Conservation (phyloP, 2,888 invertebrate species). For the Pomacea canaliculata region DNA sequence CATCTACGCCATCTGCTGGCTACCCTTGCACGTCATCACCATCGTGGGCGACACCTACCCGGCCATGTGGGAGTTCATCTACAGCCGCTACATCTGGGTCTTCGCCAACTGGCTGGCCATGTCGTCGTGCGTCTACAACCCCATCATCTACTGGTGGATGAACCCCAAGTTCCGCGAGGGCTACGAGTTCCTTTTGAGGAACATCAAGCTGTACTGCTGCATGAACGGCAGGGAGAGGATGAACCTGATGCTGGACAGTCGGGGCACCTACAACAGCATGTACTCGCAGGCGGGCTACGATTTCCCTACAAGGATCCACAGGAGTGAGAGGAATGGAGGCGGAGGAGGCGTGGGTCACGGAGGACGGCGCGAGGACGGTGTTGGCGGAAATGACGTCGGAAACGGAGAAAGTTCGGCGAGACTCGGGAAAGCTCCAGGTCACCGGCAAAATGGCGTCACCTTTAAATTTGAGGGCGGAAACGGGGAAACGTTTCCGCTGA, state of each 20-base stretch:
- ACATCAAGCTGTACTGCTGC: constrained; percentile 17
- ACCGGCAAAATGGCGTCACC: constrained; percentile 1
- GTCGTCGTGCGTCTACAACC: constrained; percentile 97
- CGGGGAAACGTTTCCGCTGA: constrained; percentile 12
- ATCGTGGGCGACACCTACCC: constrained; percentile 74
- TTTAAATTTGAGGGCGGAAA: neutral
- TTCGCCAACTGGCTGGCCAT: constrained; percentile 84
- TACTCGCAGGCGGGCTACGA: constrained; percentile 6
- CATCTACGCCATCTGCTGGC: constrained; percentile 94
- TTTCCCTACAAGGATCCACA: neutral
- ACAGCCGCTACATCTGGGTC: constrained; percentile 51
- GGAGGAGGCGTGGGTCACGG: constrained; percentile 6
- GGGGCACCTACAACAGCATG: constrained; percentile 3
- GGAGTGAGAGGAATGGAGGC: neutral
- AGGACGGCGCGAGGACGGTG: constrained; percentile 9
- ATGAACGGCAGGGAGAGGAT: constrained; percentile 12
- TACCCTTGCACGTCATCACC: constrained; percentile 93
- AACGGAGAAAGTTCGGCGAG: neutral
- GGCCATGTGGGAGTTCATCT: constrained; percentile 37
- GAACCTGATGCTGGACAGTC: constrained; percentile 13
- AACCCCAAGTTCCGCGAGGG: constrained; percentile 78
- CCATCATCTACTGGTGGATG: constrained; percentile 96
- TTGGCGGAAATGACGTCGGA: constrained; percentile 1
- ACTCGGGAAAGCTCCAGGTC: constrained; percentile 4
- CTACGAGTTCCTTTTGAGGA: constrained; percentile 29